phyloP scores from a whole-genome alignment of 1,140 invertebrate species.

The Heliothis virescens region DNA sequence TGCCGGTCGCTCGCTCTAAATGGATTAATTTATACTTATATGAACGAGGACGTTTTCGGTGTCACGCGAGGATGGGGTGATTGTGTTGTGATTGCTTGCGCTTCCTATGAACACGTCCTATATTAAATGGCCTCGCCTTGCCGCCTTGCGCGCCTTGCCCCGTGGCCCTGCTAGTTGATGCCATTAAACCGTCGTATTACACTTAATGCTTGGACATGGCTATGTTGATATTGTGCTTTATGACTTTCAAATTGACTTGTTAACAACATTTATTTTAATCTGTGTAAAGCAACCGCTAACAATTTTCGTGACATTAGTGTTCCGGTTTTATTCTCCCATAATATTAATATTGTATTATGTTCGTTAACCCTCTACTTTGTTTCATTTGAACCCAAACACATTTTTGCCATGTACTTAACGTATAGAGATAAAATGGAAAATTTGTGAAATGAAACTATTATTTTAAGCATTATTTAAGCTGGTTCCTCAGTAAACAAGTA shows the following conservation, averaged over 20 bases:
- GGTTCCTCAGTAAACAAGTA: neutral
- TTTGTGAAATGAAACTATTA: neutral
- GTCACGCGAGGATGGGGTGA: constrained; percentile 84
- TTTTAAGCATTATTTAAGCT: constrained; percentile 1
- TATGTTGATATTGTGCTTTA: constrained; percentile 44
- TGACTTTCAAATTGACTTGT: constrained; percentile 33
- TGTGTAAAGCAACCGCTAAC: constrained; percentile 23
- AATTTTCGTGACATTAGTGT: neutral
- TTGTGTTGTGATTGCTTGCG: constrained; percentile 83
- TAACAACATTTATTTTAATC: constrained; percentile 36
- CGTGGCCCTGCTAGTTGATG: constrained; percentile 50
- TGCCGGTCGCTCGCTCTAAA: constrained; percentile 82
- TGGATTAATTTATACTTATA: constrained; percentile 86
- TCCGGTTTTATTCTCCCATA: neutral
- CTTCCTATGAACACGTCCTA: constrained; percentile 83
- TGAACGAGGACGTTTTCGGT: constrained; percentile 85
- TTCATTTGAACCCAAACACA: no score
- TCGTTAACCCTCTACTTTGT: no score
- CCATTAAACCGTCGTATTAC: constrained; percentile 57
- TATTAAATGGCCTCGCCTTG: constrained; percentile 74
- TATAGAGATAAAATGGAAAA: no score
- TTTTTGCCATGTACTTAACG: no score
- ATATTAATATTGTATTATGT: neutral
- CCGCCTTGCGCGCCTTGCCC: constrained; percentile 47
- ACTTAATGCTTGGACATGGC: constrained; percentile 45